Conservation (phyloP, 2,888 invertebrate species). For the Ashinkailepas kermadecensis region DNA sequence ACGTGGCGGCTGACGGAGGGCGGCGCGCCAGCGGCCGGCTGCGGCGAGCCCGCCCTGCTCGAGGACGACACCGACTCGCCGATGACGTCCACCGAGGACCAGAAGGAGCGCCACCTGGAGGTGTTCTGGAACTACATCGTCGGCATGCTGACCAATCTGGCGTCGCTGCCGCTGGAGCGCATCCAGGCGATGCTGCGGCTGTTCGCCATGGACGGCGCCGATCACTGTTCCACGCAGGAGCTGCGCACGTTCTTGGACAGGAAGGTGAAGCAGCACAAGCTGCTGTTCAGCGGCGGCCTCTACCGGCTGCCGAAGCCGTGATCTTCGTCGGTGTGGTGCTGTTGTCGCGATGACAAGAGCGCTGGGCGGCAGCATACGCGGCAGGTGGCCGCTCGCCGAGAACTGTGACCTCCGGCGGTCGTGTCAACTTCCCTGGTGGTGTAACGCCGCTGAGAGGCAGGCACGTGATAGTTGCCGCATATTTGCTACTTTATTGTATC, state of each 20-base stretch:
- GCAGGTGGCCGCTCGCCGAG: no score
- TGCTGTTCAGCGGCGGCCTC: slow-evolving; percentile 74
- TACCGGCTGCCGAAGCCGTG: slow-evolving; percentile 69
- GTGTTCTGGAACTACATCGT: slow-evolving; percentile 95
- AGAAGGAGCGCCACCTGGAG: slow-evolving; percentile 80
- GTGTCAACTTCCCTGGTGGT: no score
- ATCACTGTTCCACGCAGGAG: slow-evolving; percentile 73
- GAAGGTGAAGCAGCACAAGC: slow-evolving; percentile 83
- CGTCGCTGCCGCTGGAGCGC: slow-evolving; percentile 79
- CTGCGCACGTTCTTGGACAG: slow-evolving; percentile 80
- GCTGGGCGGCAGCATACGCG: no score
- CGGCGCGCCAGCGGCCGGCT: slow-evolving; percentile 30
- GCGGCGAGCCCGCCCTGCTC: slow-evolving; percentile 15
- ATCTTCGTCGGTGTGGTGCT: neutral
- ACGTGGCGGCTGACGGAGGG: slow-evolving; percentile 51
- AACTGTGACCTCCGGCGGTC: no score
- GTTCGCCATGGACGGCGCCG: slow-evolving; percentile 90
- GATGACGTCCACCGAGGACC: slow-evolving; percentile 53
- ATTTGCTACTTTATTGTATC: no score
- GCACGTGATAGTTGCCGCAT: no score
- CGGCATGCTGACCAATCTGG: slow-evolving; percentile 92
- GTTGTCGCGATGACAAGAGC: no score
- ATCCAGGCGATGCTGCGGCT: slow-evolving; percentile 95
- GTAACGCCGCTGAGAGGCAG: no score
- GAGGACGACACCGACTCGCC: slow-evolving; percentile 28